phyloP scores from a whole-genome alignment of 2,888 invertebrate species.

The Tenthredo amoena region DNA sequence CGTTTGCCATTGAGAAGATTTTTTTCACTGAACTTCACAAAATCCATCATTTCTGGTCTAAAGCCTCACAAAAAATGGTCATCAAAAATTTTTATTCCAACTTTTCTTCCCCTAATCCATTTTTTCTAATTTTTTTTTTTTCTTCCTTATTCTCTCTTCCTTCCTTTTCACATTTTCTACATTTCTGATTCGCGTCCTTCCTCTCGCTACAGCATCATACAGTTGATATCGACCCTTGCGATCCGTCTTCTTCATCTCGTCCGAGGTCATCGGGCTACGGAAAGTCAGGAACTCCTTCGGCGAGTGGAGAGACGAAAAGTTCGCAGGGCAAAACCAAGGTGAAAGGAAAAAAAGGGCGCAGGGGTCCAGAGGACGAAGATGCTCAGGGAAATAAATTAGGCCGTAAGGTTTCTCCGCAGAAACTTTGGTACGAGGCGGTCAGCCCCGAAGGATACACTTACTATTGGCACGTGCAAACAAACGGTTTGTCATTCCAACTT shows the following conservation, averaged over 20 bases:
- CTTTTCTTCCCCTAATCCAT: neutral
- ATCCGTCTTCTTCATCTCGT: slow-evolving; percentile 63
- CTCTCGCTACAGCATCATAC: slow-evolving; percentile 60
- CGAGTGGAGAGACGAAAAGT: slow-evolving; percentile 66
- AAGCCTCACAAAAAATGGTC: neutral
- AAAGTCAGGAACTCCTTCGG: slow-evolving; percentile 54
- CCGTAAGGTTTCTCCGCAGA: slow-evolving; percentile 60
- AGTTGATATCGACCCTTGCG: slow-evolving; percentile 69
- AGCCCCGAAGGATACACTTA: slow-evolving; percentile 89
- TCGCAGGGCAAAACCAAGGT: slow-evolving; percentile 61
- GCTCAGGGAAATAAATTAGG: slow-evolving; percentile 54
- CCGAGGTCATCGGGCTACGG: slow-evolving; percentile 54
- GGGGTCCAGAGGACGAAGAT: slow-evolving; percentile 62
- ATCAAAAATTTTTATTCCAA: neutral
- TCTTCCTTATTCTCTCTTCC: neutral
- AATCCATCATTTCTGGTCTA: neutral
- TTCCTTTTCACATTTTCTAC: neutral
- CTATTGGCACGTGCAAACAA: slow-evolving; percentile 92
- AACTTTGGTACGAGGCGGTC: slow-evolving; percentile 89
- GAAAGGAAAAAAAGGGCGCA: slow-evolving; percentile 73
- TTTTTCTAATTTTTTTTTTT: neutral
- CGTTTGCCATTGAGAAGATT: no score
- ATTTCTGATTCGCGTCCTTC: slow-evolving; percentile 35
- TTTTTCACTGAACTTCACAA: neutral
- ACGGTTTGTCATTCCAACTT: slow-evolving; percentile 80